These are phyloP conservation scores for Netelia fuscicornis DNA, from an alignment of 2,888 invertebrate genomes.

Conservation along the genomic window DNA sequence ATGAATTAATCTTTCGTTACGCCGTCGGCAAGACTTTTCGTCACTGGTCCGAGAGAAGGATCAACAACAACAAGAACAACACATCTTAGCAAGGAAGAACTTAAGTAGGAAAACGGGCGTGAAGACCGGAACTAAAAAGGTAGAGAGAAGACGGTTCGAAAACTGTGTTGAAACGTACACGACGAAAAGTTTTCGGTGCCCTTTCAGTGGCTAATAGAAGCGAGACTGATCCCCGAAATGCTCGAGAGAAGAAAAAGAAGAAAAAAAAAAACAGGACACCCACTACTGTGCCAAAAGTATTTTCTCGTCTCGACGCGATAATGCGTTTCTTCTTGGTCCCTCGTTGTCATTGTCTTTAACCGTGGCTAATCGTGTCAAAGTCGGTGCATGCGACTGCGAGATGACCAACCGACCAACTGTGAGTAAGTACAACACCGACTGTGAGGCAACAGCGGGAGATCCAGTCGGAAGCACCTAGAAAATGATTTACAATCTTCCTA, in stretches of 20 bases:
- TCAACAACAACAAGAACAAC: neutral
- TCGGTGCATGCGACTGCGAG: constrained; percentile 30
- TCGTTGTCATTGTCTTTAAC: constrained; percentile 64
- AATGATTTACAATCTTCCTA: constrained; percentile 64
- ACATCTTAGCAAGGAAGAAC: constrained; percentile 29
- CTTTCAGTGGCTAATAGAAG: constrained; percentile 30
- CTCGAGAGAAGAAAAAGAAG: constrained; percentile 7
- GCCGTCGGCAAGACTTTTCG: neutral
- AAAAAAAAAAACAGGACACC: constrained; percentile 16
- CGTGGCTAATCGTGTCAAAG: constrained; percentile 67
- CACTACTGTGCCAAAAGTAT: constrained; percentile 1
- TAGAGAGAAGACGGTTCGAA: constrained; percentile 37
- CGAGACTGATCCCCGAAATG: constrained; percentile 41
- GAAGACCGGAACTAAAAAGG: constrained; percentile 63
- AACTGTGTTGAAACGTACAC: neutral
- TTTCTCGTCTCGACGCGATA: constrained; percentile 54
- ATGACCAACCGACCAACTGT: constrained; percentile 31
- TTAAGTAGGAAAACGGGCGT: constrained; percentile 49
- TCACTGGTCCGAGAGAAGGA: neutral
- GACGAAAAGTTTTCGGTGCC: neutral
- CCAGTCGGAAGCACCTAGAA: constrained; percentile 56
- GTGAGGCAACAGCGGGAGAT: constrained; percentile 56
- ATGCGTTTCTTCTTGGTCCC: constrained; percentile 62
- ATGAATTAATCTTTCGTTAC: constrained; percentile 41
- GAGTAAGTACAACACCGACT: constrained; percentile 65